These are phyloP conservation scores for Scomberomorus guttatus DNA, from an alignment of 2,797 vertebrate genomes.

Conservation along the genomic window DNA sequence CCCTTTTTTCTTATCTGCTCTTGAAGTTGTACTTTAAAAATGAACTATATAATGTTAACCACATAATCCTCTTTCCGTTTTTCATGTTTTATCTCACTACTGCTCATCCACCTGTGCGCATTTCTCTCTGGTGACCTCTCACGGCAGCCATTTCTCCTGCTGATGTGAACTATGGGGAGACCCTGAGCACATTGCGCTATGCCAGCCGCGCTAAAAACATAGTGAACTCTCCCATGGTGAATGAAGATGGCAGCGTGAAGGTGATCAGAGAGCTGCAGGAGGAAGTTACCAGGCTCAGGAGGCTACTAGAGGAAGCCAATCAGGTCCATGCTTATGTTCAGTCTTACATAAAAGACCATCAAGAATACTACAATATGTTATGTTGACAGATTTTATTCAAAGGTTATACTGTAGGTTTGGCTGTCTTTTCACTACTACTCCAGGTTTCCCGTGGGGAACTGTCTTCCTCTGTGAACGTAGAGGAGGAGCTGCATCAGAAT, in stretches of 20 bases:
- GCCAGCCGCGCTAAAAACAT: slow-evolving; percentile 97
- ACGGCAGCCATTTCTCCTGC: slow-evolving; percentile 93
- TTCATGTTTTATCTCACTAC: neutral
- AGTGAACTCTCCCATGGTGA: slow-evolving; percentile 95
- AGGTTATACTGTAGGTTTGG: slow-evolving; percentile 11
- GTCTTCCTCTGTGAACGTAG: slow-evolving; percentile 89
- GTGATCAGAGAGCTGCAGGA: slow-evolving; percentile 91
- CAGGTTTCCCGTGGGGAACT: slow-evolving; percentile 89
- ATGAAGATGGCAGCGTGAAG: slow-evolving; percentile 92
- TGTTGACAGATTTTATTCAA: slow-evolving; percentile 30
- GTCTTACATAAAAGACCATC: slow-evolving; percentile 15
- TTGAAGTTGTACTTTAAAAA: slow-evolving; percentile 10
- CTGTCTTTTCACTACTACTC: slow-evolving; percentile 51
- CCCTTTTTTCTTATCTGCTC: neutral
- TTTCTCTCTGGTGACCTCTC: slow-evolving; percentile 5
- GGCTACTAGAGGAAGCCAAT: slow-evolving; percentile 90
- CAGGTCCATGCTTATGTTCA: slow-evolving; percentile 83
- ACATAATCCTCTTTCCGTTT: neutral
- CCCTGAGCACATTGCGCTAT: slow-evolving; percentile 95
- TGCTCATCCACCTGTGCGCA: slow-evolving; percentile 3
- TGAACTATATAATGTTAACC: neutral
- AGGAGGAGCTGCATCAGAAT: slow-evolving; percentile 93
- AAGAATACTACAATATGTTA: neutral
- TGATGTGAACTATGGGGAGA: slow-evolving; percentile 95
- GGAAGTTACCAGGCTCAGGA: slow-evolving; percentile 81